phyloP scores from a whole-genome alignment of 2,888 invertebrate species.

The Horisme vitalbata region DNA sequence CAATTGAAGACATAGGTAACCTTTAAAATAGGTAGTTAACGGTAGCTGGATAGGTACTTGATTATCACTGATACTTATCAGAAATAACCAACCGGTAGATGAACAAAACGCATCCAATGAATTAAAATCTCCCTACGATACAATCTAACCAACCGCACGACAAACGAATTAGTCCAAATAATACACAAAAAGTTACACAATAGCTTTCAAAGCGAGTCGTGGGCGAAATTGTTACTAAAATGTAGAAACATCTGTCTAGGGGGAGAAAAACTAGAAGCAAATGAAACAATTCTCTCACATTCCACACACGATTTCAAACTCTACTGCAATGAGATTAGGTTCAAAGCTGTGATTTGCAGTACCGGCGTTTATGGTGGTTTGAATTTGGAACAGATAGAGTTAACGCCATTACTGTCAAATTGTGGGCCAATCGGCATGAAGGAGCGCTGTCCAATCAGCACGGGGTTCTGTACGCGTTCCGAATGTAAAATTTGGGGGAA shows the following conservation, averaged over 20 bases:
- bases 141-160: conserved; percentile 78
- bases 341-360: conserved; percentile 30
- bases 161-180: conserved; percentile 80
- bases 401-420: conserved; percentile 83
- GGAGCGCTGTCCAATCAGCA: conserved; percentile 67
- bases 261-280: conserved; percentile 45
- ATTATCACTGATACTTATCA: neutral
- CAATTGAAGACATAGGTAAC: no score
- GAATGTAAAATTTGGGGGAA: conserved; percentile 76
- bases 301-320: conserved; percentile 18
- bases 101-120: conserved; percentile 68
- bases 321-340: accelerated
- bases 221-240: conserved; percentile 81
- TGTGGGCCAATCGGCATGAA: conserved; percentile 72
- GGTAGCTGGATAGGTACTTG: no score
- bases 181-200: conserved; percentile 75
- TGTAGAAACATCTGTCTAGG: conserved; percentile 81
- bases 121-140: conserved; percentile 68
- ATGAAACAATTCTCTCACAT: conserved; percentile 18
- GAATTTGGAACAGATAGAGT: conserved; percentile 43
- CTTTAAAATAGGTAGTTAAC: no score
- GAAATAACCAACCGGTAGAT: conserved; percentile 54
- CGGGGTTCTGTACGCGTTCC: conserved; percentile 58
- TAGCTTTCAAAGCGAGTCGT: conserved; percentile 70
- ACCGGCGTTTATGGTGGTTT: conserved; percentile 29